Evolutionary conservation across 92 coral and sea anemone genomes (phyloP).

Genomic region (Zoanthus gigantus): DNA sequence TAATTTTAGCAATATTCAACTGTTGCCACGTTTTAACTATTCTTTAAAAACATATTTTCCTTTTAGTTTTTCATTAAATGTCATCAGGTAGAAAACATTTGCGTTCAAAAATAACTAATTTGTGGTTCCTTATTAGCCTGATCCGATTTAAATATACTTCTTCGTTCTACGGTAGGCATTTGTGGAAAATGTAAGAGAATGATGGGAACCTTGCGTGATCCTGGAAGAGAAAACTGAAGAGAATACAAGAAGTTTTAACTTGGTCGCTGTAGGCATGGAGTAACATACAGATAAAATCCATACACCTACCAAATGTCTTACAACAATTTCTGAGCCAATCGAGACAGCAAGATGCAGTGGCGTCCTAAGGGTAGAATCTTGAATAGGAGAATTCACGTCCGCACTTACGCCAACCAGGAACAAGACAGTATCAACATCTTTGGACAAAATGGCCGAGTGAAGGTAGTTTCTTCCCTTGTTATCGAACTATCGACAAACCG

Average conservation of each 20-base stretch:
- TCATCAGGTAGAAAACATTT: too few species aligned
- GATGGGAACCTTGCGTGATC: too few species aligned
- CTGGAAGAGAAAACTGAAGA: too few species aligned
- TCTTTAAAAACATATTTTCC: too few species aligned
- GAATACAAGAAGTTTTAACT: background rate
- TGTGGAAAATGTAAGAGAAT: too few species aligned
- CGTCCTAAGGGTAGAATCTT: constrained; percentile 90
- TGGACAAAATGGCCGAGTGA: constrained; percentile 83
- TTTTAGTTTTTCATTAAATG: too few species aligned
- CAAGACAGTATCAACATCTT: constrained; percentile 90
- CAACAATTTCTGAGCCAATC: constrained; percentile 92
- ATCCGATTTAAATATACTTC: too few species aligned
- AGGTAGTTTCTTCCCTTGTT: constrained; percentile 95
- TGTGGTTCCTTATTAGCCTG: too few species aligned
- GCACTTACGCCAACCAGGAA: constrained; percentile 92
- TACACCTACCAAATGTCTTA: constrained; percentile 89
- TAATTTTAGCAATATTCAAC: too few species aligned
- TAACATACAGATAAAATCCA: background rate
- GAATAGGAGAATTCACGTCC: constrained; percentile 88
- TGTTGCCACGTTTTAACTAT: too few species aligned
- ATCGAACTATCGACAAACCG: constrained; percentile 74
- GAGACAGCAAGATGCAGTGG: constrained; percentile 94
- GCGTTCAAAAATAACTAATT: too few species aligned
- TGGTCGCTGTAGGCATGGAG: background rate
- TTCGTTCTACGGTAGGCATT: too few species aligned